Evolutionary conservation across 2,888 invertebrate species (phyloP).

Genomic region (Standfussiana lucernea): DNA sequence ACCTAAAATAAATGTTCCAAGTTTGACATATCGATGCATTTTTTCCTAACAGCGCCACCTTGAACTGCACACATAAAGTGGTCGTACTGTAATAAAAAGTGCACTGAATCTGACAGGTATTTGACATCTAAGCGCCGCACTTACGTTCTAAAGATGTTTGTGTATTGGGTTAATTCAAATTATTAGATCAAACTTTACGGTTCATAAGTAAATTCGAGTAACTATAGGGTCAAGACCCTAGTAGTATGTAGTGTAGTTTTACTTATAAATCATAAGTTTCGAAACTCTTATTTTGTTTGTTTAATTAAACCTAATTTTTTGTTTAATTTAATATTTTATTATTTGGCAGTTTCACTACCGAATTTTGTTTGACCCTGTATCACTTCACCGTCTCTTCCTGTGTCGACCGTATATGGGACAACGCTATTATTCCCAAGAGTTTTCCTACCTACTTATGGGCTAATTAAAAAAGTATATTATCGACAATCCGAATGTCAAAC

Average conservation of each 20-base stretch:
- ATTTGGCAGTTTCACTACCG: background rate
- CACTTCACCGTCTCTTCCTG: slow-evolving; percentile 15
- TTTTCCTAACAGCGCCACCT: no score
- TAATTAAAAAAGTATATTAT: background rate
- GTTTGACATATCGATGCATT: no score
- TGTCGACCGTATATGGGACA: slow-evolving; percentile 3
- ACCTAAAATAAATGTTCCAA: no score
- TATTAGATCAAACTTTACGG: background rate
- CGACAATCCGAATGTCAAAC: background rate
- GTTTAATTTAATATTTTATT: no score
- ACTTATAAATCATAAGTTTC: background rate
- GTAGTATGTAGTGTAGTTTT: background rate
- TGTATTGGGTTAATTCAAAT: background rate
- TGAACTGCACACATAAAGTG: no score
- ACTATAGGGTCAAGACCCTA: background rate
- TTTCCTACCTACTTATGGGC: background rate
- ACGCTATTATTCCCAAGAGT: slow-evolving; percentile 12
- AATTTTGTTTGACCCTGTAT: background rate
- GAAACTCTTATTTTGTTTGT: no score
- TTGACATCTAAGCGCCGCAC: background rate
- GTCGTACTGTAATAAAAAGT: no score
- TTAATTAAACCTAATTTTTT: no score
- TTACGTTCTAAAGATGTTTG: background rate
- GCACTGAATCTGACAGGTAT: background rate
- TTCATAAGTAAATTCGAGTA: background rate